phyloP scores from a whole-genome alignment of 2,888 invertebrate species.

The Chrysomela aeneicollis region DNA sequence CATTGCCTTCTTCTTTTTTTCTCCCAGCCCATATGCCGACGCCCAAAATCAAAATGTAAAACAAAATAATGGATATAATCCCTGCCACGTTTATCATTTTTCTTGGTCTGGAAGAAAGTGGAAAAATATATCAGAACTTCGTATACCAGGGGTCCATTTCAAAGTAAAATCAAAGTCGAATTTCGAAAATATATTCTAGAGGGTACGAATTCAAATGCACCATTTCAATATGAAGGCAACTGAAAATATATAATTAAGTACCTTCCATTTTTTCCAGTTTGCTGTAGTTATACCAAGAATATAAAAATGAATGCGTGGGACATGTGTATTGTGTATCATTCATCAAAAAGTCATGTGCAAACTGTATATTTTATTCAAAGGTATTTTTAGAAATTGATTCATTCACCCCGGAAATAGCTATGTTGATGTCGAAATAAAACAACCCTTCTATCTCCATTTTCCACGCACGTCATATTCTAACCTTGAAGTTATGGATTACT shows the following conservation, averaged over 20 bases:
- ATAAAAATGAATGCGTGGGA: not conserved
- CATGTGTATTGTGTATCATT: not conserved
- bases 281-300: too few relatives aligned
- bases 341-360: not conserved
- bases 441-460: constrained; percentile 13
- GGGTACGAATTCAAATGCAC: too few relatives aligned
- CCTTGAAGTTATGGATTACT: constrained; percentile 21
- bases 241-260: too few relatives aligned
- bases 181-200: too few relatives aligned
- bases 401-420: constrained; percentile 17
- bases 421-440: constrained; percentile 14
- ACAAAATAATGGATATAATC: constrained; percentile 91
- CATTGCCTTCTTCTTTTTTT: constrained; percentile 88
- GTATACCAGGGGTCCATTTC: too few relatives aligned
- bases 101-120: constrained; percentile 41
- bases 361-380: not conserved
- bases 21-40: constrained; percentile 98
- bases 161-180: too few relatives aligned
- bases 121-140: too few relatives aligned
- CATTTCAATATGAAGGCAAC: too few relatives aligned
- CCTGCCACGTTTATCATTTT: constrained; percentile 91
- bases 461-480: constrained; percentile 12
- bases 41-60: constrained; percentile 93
- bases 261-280: too few relatives aligned
- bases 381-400: constrained; percentile 24